phyloP scores from a whole-genome alignment of 2,888 invertebrate genomes.

The Protophormia terraenovae region DNA sequence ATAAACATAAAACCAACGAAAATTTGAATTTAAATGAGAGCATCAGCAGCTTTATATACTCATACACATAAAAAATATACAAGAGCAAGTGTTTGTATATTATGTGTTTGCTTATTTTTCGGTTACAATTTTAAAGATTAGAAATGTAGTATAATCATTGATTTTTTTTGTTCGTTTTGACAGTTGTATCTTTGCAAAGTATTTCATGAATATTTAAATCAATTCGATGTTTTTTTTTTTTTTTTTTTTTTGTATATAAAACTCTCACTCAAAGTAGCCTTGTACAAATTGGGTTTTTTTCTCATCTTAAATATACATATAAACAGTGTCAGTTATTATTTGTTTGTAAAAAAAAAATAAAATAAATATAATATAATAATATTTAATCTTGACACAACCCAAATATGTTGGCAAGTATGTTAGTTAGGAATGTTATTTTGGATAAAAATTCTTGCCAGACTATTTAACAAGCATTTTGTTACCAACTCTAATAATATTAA shows the following conservation, averaged over 20 bases:
- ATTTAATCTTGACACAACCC: not conserved
- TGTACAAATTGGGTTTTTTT: not conserved
- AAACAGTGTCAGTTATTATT: not conserved
- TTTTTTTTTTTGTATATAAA: not conserved
- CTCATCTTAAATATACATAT: not conserved
- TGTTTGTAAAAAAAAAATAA: not conserved
- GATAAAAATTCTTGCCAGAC: not conserved
- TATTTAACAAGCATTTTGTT: constrained; percentile 4
- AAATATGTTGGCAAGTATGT: not conserved
- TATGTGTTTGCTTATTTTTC: not conserved
- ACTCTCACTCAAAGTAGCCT: not conserved
- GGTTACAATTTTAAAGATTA: constrained; percentile 21
- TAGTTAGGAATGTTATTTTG: constrained; percentile 31
- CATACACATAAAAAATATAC: not conserved
- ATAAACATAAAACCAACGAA: constrained; percentile 6
- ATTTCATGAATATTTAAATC: constrained; percentile 39
- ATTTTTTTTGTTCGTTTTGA: constrained; percentile 15
- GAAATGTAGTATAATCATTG: constrained; percentile 36
- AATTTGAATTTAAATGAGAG: constrained; percentile 20
- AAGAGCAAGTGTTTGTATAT: not conserved
- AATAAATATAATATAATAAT: no score
- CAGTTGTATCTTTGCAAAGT: not conserved
- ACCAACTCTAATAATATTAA: not conserved
- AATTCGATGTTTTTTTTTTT: no score
- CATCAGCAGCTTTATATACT: not conserved